Conservation (phyloP, 2,797 vertebrate genomes). For the Chiroxiphia lanceolata region DNA sequence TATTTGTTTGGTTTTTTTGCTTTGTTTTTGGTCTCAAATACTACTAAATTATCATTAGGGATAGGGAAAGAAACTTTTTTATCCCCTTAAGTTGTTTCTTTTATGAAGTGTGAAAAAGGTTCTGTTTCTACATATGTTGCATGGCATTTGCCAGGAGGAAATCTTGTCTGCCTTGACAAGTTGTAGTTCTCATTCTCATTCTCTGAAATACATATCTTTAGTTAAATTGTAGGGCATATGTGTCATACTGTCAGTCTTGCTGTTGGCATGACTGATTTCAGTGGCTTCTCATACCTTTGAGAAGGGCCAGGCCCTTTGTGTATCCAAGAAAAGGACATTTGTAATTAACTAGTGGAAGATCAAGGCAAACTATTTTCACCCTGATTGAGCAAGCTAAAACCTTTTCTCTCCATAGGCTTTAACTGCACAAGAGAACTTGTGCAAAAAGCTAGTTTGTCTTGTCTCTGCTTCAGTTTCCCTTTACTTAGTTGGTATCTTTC, state of each 20-base stretch:
- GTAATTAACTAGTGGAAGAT: neutral
- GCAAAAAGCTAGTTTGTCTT: neutral
- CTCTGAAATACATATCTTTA: neutral
- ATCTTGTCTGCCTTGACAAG: neutral
- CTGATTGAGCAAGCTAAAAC: neutral
- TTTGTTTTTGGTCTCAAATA: neutral
- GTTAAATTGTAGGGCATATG: neutral
- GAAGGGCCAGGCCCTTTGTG: neutral
- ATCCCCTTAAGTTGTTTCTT: fast-evolving
- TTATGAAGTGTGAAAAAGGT: neutral
- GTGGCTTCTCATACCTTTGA: neutral
- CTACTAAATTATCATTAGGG: neutral
- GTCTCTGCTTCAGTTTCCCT: neutral
- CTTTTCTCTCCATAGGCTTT: neutral
- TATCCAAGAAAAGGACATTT: neutral
- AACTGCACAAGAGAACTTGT: neutral
- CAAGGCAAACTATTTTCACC: neutral
- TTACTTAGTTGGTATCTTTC: neutral
- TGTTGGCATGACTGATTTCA: neutral
- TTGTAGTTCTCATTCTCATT: neutral
- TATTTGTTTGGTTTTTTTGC: neutral
- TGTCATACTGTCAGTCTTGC: neutral
- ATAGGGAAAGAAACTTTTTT: too few species aligned
- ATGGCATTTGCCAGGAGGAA: neutral
- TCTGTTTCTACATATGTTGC: neutral